Base-by-base conservation (phyloP, 1,140 invertebrate species). In the Micrasema longulum region DNA sequence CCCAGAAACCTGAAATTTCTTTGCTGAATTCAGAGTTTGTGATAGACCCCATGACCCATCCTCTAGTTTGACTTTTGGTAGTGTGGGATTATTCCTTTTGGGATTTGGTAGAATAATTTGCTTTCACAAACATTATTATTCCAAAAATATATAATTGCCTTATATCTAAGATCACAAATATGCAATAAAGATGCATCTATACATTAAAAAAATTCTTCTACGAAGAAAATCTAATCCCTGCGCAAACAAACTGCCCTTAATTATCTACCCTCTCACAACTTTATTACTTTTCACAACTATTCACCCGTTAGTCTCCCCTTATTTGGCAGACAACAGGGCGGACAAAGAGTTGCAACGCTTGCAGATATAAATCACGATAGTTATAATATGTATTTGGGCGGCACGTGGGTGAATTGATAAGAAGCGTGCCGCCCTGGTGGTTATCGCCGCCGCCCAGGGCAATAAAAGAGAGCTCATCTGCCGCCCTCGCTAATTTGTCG, bases 381-480 rank as follows among this genome's bases (percentile, higher is more conserved):
- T n/a, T 26, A 57, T 62, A 68, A 66, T 55, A 55, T 31, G 47
- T 69, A 48, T 69, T 43, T 31, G 57, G 41, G 63, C 63, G 57
- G 71, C 69, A 66, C 60, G 66, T 66, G 63, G 67, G 57, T 65
- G 68, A 71, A 64, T 69, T 67, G 74, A 75, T 75, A 75, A 75
- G 74, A 65, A 62, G 80, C 80, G 81, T 79, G 77, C 77, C 78
- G 78, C 78, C 73, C 38, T 55, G 55, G 55, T 75, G 79, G 80
- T 80, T 84, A 84, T 84, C 83, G 77, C 78, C 73, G 68, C 71
- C 76, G 77, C 79, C 73, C 83, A 84, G 83, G 76, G 80, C 82
- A 80, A 84, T 84, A 84, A 84, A 84, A 84, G 82, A 79, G 79
- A 82, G 82, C 81, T 84, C 83, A 84, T 83, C 74, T 67, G 60